Base-by-base conservation (phyloP, 2,888 invertebrate species). In the Torymus tubicola region DNA sequence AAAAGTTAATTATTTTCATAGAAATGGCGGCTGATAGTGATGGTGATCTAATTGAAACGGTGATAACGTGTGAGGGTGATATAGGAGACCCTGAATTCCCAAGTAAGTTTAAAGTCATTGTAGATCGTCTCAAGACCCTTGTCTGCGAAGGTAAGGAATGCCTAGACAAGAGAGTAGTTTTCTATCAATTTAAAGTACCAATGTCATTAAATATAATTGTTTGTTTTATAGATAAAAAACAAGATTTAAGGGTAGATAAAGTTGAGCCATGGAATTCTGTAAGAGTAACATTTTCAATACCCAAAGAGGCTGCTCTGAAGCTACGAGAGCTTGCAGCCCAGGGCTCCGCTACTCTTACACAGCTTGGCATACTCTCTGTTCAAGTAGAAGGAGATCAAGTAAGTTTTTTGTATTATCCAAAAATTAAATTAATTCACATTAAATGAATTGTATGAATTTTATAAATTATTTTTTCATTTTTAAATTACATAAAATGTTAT, bases 261-360 rank as follows among this genome's bases (percentile, higher is more conserved):
- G 94, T 98, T 93, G 98, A 98, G 94, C 98, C 98, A 93, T 99
- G 98, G 98, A 98, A 98, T 93, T 97, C 98, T 87, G 98, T 99
- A 88, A 95, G 97, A 92, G 98, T 99, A 91, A 98, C 98, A 92
- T 95, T 99, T 93, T 97, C 97, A 91, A 97, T 99, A 93, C 98
- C 98, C 89, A 95, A 96, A 91, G 98, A 98, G 92, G 98, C 98
- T 89, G 98, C 98, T 89, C 93, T 96, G 88, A 95, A 97, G 86
- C 93, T 99, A 89, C 94, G 97, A 87, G 96, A 96, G 92, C 93
- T 99, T 90, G 98, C 98, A 84, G 95, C 96, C 89, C 96, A 97
- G 91, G 97, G 98, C 85, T 96, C 97, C 88, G 94, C 96, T 84
- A 95, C 96, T 87, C 94, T 99, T 88, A 95, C 96, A 83, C 96